These are phyloP conservation scores for Agonopterix arenella DNA, from an alignment of 2,888 invertebrate species.

Conservation along the genomic window DNA sequence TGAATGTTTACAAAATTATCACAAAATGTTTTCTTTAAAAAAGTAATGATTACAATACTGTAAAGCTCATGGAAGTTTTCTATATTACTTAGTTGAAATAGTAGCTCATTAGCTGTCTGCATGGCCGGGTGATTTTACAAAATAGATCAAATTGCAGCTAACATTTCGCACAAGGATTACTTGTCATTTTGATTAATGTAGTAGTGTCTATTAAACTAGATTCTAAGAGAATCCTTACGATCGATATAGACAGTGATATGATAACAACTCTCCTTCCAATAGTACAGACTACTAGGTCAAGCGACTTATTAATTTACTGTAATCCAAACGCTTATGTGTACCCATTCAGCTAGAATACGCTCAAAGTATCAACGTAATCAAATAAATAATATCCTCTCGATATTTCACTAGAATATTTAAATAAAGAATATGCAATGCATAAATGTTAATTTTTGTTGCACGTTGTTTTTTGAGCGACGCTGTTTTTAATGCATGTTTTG, in stretches of 20 bases:
- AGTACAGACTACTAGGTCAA: constrained; percentile 65
- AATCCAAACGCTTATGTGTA: constrained; percentile 75
- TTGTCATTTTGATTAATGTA: constrained; percentile 41
- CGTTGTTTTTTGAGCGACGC: constrained; percentile 87
- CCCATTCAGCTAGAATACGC: constrained; percentile 74
- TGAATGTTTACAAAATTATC: constrained; percentile 15
- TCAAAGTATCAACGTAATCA: constrained; percentile 75
- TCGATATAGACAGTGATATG: constrained; percentile 39
- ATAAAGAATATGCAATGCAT: constrained; percentile 77
- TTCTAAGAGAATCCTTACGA: constrained; percentile 39
- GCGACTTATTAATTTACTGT: constrained; percentile 63
- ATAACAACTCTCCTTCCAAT: constrained; percentile 44
- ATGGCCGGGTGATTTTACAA: constrained; percentile 60
- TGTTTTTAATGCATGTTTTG: constrained; percentile 95
- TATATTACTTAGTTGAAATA: constrained; percentile 24
- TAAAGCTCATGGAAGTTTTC: not conserved
- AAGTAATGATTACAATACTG: too few relatives aligned
- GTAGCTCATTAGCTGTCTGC: constrained; percentile 45
- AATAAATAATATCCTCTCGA: constrained; percentile 65
- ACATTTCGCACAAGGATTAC: constrained; percentile 54
- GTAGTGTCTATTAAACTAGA: constrained; percentile 53
- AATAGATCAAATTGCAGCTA: constrained; percentile 73
- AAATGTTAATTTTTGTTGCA: constrained; percentile 84
- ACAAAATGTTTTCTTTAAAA: not conserved
- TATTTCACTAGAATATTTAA: constrained; percentile 70